phyloP scores from a whole-genome alignment of 2,888 invertebrate genomes.

The Alsophila aescularia region DNA sequence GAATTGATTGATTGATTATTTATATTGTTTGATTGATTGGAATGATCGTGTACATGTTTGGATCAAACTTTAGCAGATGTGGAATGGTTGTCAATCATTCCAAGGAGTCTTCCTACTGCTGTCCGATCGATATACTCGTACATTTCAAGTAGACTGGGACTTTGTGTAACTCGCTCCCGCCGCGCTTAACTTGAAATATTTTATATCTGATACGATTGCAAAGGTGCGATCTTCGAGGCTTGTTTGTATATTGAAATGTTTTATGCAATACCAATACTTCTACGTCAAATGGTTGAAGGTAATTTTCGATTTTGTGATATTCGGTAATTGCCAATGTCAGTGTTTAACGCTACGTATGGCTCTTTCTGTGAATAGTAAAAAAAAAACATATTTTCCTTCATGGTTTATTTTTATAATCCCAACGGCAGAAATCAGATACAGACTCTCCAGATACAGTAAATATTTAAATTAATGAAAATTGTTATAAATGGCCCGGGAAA shows the following conservation, averaged over 20 bases:
- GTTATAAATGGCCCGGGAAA: not conserved
- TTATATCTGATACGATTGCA: conserved; percentile 39
- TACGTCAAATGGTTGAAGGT: not conserved
- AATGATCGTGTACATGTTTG: too few species aligned
- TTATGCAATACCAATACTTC: not conserved
- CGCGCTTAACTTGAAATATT: conserved; percentile 41
- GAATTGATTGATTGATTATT: too few species aligned
- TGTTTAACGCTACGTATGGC: too few species aligned
- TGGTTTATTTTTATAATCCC: too few species aligned
- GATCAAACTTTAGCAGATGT: too few species aligned
- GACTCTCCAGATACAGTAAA: too few species aligned
- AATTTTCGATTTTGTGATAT: too few species aligned
- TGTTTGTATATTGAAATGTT: conserved; percentile 21
- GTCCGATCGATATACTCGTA: not conserved
- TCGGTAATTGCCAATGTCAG: too few species aligned
- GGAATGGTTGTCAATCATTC: not conserved
- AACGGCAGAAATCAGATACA: too few species aligned
- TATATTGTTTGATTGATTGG: too few species aligned
- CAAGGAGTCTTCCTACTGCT: conserved; percentile 6
- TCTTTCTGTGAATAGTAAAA: too few species aligned
- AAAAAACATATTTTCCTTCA: too few species aligned
- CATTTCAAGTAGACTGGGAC: conserved; percentile 21
- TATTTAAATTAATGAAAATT: not conserved
- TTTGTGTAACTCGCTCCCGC: conserved; percentile 35
- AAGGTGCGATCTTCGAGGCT: conserved; percentile 34